Evolutionary conservation across 2,888 invertebrate genomes (phyloP).

Genomic region (Torymus auratus): DNA sequence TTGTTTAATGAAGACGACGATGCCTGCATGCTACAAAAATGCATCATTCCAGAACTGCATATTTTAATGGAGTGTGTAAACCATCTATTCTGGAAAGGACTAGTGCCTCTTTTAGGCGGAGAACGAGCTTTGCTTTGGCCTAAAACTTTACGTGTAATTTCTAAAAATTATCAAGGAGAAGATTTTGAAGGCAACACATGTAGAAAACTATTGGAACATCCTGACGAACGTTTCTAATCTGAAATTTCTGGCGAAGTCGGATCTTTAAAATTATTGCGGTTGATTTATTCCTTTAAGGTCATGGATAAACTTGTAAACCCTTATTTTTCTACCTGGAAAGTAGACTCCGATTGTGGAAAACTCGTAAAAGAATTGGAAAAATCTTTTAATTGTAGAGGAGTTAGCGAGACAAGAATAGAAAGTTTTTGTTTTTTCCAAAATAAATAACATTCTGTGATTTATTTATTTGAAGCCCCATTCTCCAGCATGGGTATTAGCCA

Average conservation of each 20-base stretch:
- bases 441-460: too few species aligned
- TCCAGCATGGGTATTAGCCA: too few species aligned
- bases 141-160: conserved; percentile 47
- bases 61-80: conserved; percentile 45
- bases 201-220: conserved; percentile 26
- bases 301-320: conserved; percentile 39
- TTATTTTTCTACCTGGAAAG: conserved; percentile 17
- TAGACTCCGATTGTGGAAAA: background rate
- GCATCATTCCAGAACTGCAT: conserved; percentile 36
- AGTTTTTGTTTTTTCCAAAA: conserved; percentile 3
- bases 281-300: conserved; percentile 24
- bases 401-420: conserved; percentile 1
- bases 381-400: background rate
- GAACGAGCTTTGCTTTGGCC: conserved; percentile 49
- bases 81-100: conserved; percentile 37
- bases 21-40: conserved; percentile 30
- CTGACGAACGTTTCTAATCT: background rate
- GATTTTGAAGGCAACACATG: too few species aligned
- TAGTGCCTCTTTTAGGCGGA: conserved; percentile 41
- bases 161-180: conserved; percentile 53
- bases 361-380: conserved; percentile 17
- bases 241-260: conserved; percentile 26
- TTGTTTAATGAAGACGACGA: conserved; percentile 47
- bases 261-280: conserved; percentile 25
- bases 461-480: too few species aligned